These are phyloP conservation scores for Actenoides lindsayi DNA, from an alignment of 2,113 vertebrate genomes.

Conservation along the genomic window DNA sequence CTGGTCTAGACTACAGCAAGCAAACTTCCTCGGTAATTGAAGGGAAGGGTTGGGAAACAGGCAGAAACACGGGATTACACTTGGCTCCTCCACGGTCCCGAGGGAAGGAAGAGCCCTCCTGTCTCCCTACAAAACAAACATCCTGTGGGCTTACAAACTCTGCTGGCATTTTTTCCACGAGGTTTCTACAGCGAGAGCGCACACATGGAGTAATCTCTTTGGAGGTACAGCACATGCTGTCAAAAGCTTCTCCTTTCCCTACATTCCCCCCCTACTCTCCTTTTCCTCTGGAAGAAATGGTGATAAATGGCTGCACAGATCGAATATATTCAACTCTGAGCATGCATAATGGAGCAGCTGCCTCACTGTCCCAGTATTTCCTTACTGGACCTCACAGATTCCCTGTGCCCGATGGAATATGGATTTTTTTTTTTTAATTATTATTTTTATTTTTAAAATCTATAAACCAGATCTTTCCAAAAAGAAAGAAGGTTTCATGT, in stretches of 20 bases:
- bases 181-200: neutral
- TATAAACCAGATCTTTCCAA: constrained; percentile 28
- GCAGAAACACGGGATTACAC: neutral
- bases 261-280: neutral
- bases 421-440: too few relatives aligned
- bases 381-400: neutral
- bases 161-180: neutral
- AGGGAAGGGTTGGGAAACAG: neutral
- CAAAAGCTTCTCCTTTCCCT: neutral
- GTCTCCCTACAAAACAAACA: constrained; percentile 54
- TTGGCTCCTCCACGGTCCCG: neutral
- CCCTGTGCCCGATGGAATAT: constrained; percentile 8
- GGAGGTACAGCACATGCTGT: neutral
- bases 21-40: neutral
- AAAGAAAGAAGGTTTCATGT: neutral
- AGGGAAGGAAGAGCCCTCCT: constrained; percentile 7
- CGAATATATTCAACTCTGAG: neutral
- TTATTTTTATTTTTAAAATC: neutral
- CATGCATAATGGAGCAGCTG: neutral
- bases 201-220: neutral
- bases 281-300: neutral
- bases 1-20: neutral
- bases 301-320: neutral
- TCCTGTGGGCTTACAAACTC: constrained; percentile 40
- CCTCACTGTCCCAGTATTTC: neutral